Evolutionary conservation across 2,113 vertebrate genomes (phyloP).

Genomic region (Mastomys coucha): DNA sequence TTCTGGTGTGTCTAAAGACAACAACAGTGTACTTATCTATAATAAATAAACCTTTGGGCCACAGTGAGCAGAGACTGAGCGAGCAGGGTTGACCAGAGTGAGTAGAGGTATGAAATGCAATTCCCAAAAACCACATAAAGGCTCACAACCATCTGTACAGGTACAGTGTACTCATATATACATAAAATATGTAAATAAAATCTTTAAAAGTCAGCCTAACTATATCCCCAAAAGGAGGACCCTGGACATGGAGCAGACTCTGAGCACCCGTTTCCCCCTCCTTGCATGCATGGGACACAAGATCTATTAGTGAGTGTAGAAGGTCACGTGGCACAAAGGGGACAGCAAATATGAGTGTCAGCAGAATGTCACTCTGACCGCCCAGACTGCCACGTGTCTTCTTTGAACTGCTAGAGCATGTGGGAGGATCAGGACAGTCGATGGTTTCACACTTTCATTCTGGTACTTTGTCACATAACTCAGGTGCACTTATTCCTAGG

Average conservation of each 20-base stretch:
- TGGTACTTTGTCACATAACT: neutral
- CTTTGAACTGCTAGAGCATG: neutral
- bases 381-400: neutral
- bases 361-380: neutral
- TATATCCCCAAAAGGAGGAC: neutral
- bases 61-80: too few species aligned
- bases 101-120: too few species aligned
- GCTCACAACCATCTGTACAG: too few species aligned
- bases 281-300: neutral
- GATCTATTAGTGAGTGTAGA: neutral
- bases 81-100: too few species aligned
- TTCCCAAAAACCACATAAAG: too few species aligned
- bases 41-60: too few species aligned
- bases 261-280: too few species aligned
- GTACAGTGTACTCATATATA: too few species aligned
- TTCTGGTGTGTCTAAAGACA: too few species aligned
- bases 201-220: too few species aligned
- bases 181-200: too few species aligned
- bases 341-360: neutral
- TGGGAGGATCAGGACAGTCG: neutral
- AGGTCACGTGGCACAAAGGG: neutral
- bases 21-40: too few species aligned
- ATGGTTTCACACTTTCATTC: neutral
- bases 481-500: conserved; percentile 21
- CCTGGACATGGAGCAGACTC: neutral